phyloP scores from a whole-genome alignment of 1,140 invertebrate genomes.

The Potamilus streckersoni region DNA sequence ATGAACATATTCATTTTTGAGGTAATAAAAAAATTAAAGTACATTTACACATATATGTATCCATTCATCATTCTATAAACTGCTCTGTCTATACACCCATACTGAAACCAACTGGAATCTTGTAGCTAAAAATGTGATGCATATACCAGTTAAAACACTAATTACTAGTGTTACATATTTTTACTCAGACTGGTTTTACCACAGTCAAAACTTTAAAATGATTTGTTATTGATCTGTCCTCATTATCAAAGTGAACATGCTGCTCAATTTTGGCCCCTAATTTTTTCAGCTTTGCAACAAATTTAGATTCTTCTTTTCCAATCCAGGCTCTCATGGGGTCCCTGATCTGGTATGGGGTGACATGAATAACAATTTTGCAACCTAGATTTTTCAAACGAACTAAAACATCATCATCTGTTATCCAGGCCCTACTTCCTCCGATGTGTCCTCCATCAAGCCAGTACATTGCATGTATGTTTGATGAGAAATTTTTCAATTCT shows the following conservation, averaged over 20 bases:
- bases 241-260: slow-evolving; percentile 76
- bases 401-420: slow-evolving; percentile 79
- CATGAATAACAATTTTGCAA: slow-evolving; percentile 76
- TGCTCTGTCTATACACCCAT: no score
- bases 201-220: slow-evolving; percentile 79
- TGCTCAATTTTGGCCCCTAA: slow-evolving; percentile 75
- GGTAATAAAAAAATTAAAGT: no score
- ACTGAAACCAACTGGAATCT: no score
- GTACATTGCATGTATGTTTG: slow-evolving; percentile 75
- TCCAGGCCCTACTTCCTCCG: slow-evolving; percentile 83
- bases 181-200: no score
- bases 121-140: no score
- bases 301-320: slow-evolving; percentile 81
- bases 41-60: no score
- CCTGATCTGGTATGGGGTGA: slow-evolving; percentile 84
- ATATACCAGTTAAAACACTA: no score
- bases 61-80: no score
- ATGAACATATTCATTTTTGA: no score
- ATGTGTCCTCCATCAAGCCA: slow-evolving; percentile 91
- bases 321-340: slow-evolving; percentile 85
- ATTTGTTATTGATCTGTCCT: slow-evolving; percentile 73
- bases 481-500: slow-evolving; percentile 40
- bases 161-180: no score
- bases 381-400: slow-evolving; percentile 73
- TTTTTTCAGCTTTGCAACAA: slow-evolving; percentile 76